Conservation (phyloP, 2,797 vertebrate genomes). For the Pelobates cultripes region DNA sequence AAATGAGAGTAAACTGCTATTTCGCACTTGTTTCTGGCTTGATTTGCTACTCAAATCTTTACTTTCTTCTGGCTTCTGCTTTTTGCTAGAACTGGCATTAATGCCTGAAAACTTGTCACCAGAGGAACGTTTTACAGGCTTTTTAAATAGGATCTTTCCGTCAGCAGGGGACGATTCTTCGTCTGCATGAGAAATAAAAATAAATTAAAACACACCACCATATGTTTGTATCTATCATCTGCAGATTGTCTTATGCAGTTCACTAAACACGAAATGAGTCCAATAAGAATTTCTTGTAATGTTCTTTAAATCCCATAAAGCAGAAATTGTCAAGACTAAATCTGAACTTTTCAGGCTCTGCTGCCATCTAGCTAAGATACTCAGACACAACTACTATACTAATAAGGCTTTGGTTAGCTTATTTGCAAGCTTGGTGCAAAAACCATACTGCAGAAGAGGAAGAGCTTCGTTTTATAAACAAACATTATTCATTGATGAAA, state of each 20-base stretch:
- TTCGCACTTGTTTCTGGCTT: slow-evolving; percentile 86
- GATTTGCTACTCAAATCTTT: slow-evolving; percentile 66
- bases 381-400: not conserved
- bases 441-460: too few species aligned
- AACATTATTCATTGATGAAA: too few species aligned
- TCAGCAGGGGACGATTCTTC: slow-evolving; percentile 76
- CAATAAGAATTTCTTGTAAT: slow-evolving; percentile 1
- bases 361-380: slow-evolving; percentile 16
- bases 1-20: slow-evolving; percentile 93
- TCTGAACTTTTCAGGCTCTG: not conserved
- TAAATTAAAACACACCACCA: slow-evolving; percentile 16
- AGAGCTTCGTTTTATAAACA: not conserved
- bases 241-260: slow-evolving; percentile 7
- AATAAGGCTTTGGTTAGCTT: not conserved
- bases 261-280: slow-evolving; percentile 4
- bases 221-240: not conserved
- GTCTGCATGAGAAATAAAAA: slow-evolving; percentile 69
- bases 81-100: slow-evolving; percentile 90
- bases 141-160: slow-evolving; percentile 93
- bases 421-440: not conserved
- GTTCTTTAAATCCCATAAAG: slow-evolving; percentile 1
- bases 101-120: slow-evolving; percentile 85
- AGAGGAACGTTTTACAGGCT: slow-evolving; percentile 87
- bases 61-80: slow-evolving; percentile 74
- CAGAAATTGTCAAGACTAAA: not conserved